These are phyloP conservation scores for Blastobasis lacticolella DNA, from an alignment of 2,888 invertebrate species.

Conservation along the genomic window DNA sequence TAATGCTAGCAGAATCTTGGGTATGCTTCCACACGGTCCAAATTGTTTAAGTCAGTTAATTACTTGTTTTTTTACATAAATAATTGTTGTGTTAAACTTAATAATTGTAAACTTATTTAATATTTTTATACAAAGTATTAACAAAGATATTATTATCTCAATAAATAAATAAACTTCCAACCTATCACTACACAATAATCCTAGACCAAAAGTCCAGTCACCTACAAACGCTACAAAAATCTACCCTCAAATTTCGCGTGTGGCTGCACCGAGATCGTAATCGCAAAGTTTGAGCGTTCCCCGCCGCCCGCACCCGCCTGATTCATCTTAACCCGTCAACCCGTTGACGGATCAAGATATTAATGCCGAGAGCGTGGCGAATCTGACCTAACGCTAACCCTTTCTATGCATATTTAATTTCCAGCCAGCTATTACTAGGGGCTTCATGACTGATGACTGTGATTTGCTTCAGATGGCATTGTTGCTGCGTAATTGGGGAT, in stretches of 20 bases:
- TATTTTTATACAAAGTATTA: not conserved
- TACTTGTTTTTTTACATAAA: not conserved
- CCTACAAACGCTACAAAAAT: not conserved
- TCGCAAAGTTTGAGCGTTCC: conserved; percentile 26
- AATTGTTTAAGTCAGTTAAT: too few species aligned
- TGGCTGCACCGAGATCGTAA: conserved; percentile 11
- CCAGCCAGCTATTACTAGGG: conserved; percentile 26
- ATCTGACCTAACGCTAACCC: conserved; percentile 63
- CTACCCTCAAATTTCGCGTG: conserved; percentile 14
- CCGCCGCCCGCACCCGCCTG: conserved; percentile 43
- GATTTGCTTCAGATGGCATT: conserved; percentile 23
- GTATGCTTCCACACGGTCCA: too few species aligned
- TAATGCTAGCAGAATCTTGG: too few species aligned
- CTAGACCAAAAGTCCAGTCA: not conserved
- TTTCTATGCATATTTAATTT: conserved; percentile 58
- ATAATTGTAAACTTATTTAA: not conserved
- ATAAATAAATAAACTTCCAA: too few species aligned
- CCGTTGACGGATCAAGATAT: conserved; percentile 71
- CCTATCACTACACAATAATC: too few species aligned
- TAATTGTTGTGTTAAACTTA: not conserved
- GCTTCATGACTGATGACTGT: conserved; percentile 47
- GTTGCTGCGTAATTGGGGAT: conserved; percentile 21
- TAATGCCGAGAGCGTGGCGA: conserved; percentile 69
- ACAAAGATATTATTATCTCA: too few species aligned
- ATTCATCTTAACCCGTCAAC: conserved; percentile 68